Evolutionary conservation across 2,113 vertebrate species (phyloP).

Genomic region (Anhinga rufa): DNA sequence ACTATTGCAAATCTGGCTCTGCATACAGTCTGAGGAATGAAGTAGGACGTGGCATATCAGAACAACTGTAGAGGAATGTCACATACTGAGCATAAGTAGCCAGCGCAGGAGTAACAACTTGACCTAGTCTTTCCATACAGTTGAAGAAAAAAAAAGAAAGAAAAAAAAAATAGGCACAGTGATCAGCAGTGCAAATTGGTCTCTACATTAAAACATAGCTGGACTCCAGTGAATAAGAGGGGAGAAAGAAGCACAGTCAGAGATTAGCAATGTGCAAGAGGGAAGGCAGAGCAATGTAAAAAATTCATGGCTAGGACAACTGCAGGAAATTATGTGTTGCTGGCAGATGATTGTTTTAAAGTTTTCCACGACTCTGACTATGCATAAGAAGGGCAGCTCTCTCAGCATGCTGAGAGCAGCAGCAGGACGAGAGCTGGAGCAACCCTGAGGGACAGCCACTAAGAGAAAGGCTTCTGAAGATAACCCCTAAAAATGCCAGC

Average conservation of each 20-base stretch:
- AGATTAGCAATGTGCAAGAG: neutral
- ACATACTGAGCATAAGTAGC: neutral
- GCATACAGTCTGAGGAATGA: neutral
- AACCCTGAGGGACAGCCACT: neutral
- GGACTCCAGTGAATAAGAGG: neutral
- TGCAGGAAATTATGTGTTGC: neutral
- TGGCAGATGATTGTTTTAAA: neutral
- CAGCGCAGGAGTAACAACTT: neutral
- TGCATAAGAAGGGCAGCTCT: neutral
- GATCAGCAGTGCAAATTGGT: neutral
- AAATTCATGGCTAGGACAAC: neutral
- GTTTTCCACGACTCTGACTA: neutral
- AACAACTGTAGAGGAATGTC: neutral
- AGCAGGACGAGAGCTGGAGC: neutral
- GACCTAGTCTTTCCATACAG: neutral
- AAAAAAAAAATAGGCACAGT: accelerated
- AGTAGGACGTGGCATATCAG: constrained; percentile 28
- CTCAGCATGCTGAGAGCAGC: neutral
- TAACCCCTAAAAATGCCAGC: neutral
- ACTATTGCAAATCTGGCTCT: neutral
- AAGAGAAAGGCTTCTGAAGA: neutral
- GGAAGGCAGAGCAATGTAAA: neutral
- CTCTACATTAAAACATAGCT: neutral
- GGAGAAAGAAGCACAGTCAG: neutral
- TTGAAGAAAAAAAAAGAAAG: neutral